A percentile compares a stretch with the other conserved stretches of the same genome.
phyloP scores from a whole-genome alignment of 2,113 vertebrate genomes.

The Platichthys stellatus region DNA sequence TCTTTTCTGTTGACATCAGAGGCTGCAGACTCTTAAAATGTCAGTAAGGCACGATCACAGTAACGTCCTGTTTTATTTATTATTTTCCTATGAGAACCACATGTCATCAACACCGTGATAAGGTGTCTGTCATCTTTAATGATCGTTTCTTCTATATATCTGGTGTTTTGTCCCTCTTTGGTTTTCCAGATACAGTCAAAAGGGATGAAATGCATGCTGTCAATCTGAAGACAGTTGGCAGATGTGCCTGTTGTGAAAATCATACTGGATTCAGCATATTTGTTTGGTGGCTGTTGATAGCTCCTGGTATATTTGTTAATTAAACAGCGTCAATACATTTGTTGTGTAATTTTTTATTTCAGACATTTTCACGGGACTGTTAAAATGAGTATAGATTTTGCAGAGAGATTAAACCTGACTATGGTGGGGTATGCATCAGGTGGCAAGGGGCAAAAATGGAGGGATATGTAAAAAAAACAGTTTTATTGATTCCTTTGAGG shows the following conservation, averaged over 20 bases:
- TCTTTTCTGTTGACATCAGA: constrained; percentile 21
- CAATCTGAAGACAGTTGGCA: constrained; percentile 47
- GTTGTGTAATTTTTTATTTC: constrained; percentile 4
- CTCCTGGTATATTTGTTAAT: constrained; percentile 43
- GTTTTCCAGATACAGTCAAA: constrained; percentile 37
- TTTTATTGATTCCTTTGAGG: constrained; percentile 40
- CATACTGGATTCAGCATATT: constrained; percentile 58
- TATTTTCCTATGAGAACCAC: neutral
- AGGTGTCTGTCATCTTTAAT: constrained; percentile 52
- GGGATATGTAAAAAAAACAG: constrained; percentile 6
- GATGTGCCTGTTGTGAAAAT: constrained; percentile 48
- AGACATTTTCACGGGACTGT: constrained; percentile 15
- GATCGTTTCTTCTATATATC: constrained; percentile 24
- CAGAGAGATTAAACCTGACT: neutral
- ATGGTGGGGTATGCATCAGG: neutral
- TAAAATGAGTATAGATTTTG: constrained; percentile 3
- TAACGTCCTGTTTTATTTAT: constrained; percentile 3
- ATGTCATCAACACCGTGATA: constrained; percentile 11
- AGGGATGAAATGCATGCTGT: constrained; percentile 31
- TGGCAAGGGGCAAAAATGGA: constrained; percentile 20
- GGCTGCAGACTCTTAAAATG: constrained; percentile 15
- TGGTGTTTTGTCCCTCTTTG: constrained; percentile 28
- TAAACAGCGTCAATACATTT: neutral
- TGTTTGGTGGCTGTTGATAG: constrained; percentile 40
- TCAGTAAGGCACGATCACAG: constrained; percentile 3